Conservation (phyloP, 2,888 invertebrate genomes). For the Apoda limacodes region DNA sequence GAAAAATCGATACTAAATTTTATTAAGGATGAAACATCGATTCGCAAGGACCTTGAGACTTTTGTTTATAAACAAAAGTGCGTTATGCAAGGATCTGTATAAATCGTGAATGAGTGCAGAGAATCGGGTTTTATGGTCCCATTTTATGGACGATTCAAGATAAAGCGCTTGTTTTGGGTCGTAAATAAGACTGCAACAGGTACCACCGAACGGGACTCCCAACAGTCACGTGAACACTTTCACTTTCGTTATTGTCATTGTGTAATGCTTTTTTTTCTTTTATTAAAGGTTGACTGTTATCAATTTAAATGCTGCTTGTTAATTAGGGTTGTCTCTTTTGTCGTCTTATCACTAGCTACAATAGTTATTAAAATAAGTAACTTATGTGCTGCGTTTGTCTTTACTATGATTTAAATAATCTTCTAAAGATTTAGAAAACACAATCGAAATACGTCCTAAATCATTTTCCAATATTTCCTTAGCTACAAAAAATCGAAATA, state of each 20-base stretch:
- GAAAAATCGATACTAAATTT: constrained; percentile 41
- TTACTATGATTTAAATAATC: too few species aligned
- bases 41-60: constrained; percentile 45
- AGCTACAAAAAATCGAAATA: too few species aligned
- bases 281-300: too few species aligned
- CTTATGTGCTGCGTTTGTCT: too few species aligned
- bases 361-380: too few species aligned
- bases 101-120: constrained; percentile 42
- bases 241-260: constrained; percentile 58
- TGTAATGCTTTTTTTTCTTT: constrained; percentile 27
- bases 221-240: constrained; percentile 61
- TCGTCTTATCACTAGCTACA: too few species aligned
- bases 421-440: too few species aligned
- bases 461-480: too few species aligned
- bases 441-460: too few species aligned
- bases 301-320: too few species aligned
- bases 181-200: constrained; percentile 70
- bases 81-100: constrained; percentile 60
- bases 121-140: constrained; percentile 61
- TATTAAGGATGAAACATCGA: constrained; percentile 18
- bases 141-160: constrained; percentile 61
- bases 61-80: constrained; percentile 67
- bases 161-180: constrained; percentile 69
- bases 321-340: too few species aligned
- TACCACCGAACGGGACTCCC: constrained; percentile 59